A percentile compares a stretch with the other conserved stretches of the same genome.
phyloP scores from a whole-genome alignment of 1,140 invertebrate genomes.

The Drosophila arawakana region DNA sequence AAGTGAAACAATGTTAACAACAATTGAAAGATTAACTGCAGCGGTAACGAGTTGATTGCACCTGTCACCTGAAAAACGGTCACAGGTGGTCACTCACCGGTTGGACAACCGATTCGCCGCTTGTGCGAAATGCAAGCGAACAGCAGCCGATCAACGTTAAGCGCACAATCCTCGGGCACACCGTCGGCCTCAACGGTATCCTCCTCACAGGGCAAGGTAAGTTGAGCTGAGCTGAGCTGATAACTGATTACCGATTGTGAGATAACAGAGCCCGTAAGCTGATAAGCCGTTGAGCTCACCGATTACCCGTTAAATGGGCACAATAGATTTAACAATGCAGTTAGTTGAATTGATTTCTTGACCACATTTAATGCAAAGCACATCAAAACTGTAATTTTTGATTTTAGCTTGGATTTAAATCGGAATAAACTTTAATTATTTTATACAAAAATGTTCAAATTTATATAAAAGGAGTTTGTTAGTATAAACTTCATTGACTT shows the following conservation, averaged over 20 bases:
- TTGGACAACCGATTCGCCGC: slow-evolving; percentile 23
- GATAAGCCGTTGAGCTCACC: neutral
- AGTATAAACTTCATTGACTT: no score
- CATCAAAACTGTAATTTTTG: no score
- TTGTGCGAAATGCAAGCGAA: slow-evolving; percentile 80
- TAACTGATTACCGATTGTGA: no score
- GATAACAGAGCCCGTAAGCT: no score
- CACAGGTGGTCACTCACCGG: neutral
- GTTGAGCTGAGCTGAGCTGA: slow-evolving; percentile 2
- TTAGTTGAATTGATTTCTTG: no score
- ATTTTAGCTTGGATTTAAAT: no score
- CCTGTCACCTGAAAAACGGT: neutral
- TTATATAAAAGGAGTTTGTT: no score
- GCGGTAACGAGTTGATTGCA: slow-evolving; percentile 27
- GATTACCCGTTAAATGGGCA: neutral
- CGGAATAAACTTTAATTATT: no score
- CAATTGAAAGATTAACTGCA: slow-evolving; percentile 12
- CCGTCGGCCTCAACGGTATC: slow-evolving; percentile 83
- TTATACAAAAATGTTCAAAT: no score
- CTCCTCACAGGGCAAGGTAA: slow-evolving; percentile 82
- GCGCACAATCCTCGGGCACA: slow-evolving; percentile 84
- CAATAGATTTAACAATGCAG: no score
- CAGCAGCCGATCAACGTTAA: slow-evolving; percentile 78
- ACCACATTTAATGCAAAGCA: no score
- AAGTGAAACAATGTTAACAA: slow-evolving; percentile 24